Percentiles rank a stretch among this genome's conserved stretches.
Evolutionary conservation across 2,797 vertebrate genomes (phyloP).

Genomic region (Lacerta bilineata): DNA sequence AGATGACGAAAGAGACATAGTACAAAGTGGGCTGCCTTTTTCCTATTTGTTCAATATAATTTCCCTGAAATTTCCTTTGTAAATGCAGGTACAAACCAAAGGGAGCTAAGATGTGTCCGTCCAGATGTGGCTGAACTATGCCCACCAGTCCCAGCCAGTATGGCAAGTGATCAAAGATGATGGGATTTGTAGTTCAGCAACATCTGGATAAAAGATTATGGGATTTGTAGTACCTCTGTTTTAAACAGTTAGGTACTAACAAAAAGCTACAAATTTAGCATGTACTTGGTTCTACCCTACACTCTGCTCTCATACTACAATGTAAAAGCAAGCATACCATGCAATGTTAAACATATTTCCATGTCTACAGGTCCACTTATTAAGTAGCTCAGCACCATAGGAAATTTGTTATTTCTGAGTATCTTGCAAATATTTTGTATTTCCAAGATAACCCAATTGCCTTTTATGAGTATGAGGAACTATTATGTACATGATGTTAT

Average conservation of each 20-base stretch:
- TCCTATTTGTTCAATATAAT: not conserved
- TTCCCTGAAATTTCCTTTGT: not conserved
- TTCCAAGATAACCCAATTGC: not conserved
- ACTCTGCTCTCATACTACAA: not conserved
- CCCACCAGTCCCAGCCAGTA: too few species aligned
- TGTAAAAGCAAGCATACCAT: not conserved
- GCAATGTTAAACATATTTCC: not conserved
- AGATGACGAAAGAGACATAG: constrained; percentile 50
- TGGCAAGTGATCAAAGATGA: too few species aligned
- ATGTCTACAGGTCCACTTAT: not conserved
- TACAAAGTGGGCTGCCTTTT: constrained; percentile 44
- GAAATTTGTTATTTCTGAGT: not conserved
- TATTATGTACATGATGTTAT: not conserved
- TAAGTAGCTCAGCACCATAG: not conserved
- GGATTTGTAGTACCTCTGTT: too few species aligned
- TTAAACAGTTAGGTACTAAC: not conserved
- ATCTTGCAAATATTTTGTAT: not conserved
- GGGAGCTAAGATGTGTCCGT: too few species aligned
- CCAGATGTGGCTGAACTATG: too few species aligned
- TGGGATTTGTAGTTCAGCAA: too few species aligned
- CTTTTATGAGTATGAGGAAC: not conserved
- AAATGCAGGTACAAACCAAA: not conserved
- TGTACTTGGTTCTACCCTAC: not conserved
- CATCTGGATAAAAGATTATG: too few species aligned
- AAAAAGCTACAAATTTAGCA: not conserved